Percentiles rank a stretch among this genome's conserved stretches.
Evolutionary conservation across 2,888 invertebrate genomes (phyloP).

Genomic region (Andrena praecox): DNA sequence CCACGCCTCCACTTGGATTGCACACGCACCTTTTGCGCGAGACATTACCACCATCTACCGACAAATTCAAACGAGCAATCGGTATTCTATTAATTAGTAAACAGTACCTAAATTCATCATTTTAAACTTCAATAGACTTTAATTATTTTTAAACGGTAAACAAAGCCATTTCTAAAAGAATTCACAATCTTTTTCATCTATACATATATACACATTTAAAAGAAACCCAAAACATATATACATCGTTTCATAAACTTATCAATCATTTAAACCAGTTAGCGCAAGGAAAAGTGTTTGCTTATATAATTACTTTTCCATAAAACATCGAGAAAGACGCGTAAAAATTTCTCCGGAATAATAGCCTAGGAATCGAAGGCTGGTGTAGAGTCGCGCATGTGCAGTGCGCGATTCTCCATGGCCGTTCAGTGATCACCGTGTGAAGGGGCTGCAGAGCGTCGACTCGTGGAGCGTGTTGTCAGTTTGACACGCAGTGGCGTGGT

Average conservation of each 20-base stretch:
- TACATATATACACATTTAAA: not conserved
- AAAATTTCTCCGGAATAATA: not conserved
- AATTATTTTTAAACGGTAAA: not conserved
- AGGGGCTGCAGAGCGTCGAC: not conserved
- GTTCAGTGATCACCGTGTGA: not conserved
- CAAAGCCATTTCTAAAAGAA: not conserved
- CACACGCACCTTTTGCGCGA: too few species aligned
- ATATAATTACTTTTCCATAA: not conserved
- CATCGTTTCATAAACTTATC: not conserved
- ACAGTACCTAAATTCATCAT: too few species aligned
- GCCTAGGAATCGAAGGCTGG: not conserved
- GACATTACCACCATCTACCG: conserved; percentile 3
- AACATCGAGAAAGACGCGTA: not conserved
- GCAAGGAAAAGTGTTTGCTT: not conserved
- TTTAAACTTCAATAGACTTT: too few species aligned
- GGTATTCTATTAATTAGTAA: too few species aligned
- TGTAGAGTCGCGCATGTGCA: conserved; percentile 36
- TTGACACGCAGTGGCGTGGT: conserved; percentile 68
- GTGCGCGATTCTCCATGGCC: not conserved
- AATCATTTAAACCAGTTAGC: not conserved
- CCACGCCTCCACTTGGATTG: too few species aligned
- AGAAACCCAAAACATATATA: not conserved
- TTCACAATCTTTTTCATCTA: not conserved
- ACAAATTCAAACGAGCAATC: too few species aligned
- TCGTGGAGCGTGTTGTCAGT: conserved; percentile 58